Conservation (phyloP, 2,797 vertebrate genomes). For the Epinephelus awoara region DNA sequence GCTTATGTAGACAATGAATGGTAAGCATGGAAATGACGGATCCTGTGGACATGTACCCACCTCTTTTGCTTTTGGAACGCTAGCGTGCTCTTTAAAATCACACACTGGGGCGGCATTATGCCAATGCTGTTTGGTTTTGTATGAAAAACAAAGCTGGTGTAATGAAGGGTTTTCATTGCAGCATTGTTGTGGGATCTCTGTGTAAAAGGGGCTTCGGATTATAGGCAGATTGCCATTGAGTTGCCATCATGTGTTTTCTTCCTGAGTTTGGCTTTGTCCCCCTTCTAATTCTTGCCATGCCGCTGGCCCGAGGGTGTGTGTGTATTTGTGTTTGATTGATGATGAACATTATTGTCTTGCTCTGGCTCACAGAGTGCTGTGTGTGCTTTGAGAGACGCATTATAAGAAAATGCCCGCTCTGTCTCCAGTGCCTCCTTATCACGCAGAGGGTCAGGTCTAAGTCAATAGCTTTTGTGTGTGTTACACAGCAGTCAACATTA, state of each 20-base stretch:
- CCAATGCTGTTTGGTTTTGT: no score
- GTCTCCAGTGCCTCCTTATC: constrained; percentile 63
- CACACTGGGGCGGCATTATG: no score
- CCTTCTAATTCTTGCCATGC: constrained; percentile 36
- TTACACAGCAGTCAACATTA: constrained; percentile 37
- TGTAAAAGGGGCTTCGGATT: neutral
- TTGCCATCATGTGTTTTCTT: constrained; percentile 19
- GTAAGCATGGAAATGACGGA: no score
- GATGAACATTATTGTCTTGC: constrained; percentile 58
- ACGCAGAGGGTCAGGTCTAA: constrained; percentile 51
- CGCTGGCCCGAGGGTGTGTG: constrained; percentile 25
- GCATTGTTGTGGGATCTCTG: no score
- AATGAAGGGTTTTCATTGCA: no score
- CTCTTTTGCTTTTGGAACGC: no score
- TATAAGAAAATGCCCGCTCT: constrained; percentile 45
- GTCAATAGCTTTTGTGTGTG: constrained; percentile 54
- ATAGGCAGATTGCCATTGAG: constrained; percentile 24
- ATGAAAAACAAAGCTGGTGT: no score
- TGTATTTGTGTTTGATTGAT: constrained; percentile 64
- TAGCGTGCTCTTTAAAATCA: no score
- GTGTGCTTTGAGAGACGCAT: constrained; percentile 50
- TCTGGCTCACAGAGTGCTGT: constrained; percentile 36
- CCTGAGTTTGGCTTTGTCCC: constrained; percentile 18
- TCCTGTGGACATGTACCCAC: no score
- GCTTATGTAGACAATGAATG: no score